Conservation (phyloP, 2,888 invertebrate genomes). For the Bruchidius siliquastri region DNA sequence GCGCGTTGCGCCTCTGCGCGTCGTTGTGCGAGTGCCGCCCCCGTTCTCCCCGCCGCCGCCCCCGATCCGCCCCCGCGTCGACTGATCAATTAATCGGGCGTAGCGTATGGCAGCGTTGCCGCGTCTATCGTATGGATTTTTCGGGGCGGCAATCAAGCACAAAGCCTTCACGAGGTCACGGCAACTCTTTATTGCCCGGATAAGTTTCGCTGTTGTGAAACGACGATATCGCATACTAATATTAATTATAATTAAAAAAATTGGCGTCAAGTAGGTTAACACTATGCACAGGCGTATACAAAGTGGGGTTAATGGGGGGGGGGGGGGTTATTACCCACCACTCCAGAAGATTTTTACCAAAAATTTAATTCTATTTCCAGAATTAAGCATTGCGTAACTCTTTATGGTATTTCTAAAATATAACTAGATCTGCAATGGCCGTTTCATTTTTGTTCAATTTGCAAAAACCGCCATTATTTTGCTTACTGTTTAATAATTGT, state of each 20-base stretch:
- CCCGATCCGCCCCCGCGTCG: constrained; percentile 16
- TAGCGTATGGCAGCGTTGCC: constrained; percentile 37
- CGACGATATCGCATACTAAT: neutral
- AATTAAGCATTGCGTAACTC: too few species aligned
- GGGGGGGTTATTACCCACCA: too few species aligned
- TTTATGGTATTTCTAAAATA: too few species aligned
- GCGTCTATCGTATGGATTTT: constrained; percentile 35
- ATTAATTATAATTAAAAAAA: neutral
- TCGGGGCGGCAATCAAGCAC: neutral
- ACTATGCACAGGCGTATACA: too few species aligned
- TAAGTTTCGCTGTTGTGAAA: neutral
- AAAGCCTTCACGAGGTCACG: neutral
- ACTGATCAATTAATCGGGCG: constrained; percentile 51
- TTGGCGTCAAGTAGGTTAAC: neutral
- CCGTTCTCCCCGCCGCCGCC: constrained; percentile 33
- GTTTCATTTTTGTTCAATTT: too few species aligned
- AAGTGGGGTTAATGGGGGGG: too few species aligned
- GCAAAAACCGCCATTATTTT: too few species aligned
- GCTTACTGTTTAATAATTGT: too few species aligned
- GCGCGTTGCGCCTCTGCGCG: neutral
- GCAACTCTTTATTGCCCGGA: neutral
- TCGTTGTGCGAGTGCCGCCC: neutral
- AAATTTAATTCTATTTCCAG: too few species aligned
- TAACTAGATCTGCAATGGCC: too few species aligned
- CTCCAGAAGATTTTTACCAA: too few species aligned